Percentiles rank a stretch among this genome's conserved stretches.
These are phyloP conservation scores for Pimephales promelas DNA, from an alignment of 2,113 vertebrate species.

Conservation along the genomic window DNA sequence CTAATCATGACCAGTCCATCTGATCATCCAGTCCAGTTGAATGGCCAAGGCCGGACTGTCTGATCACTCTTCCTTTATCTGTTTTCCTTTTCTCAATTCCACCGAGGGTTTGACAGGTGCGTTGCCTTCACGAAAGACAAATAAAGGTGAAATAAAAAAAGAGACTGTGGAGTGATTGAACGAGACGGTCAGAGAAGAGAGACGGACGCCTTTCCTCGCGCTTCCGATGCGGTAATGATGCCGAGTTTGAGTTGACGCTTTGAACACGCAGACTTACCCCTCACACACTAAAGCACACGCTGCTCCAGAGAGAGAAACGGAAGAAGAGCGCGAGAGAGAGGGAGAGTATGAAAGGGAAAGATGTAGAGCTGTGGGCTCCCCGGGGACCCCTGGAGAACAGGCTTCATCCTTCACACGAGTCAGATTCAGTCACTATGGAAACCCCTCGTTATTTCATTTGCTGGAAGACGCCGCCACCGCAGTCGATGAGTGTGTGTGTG, in stretches of 20 bases:
- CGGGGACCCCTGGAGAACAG: conserved; percentile 47
- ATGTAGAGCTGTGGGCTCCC: conserved; percentile 25
- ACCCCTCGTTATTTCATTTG: conserved; percentile 70
- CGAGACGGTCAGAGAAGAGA: background rate
- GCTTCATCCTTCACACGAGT: conserved; percentile 62
- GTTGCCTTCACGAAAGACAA: background rate
- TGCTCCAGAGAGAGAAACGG: background rate
- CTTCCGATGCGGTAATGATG: conserved; percentile 18
- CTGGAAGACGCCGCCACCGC: conserved; percentile 52
- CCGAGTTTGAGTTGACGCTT: background rate
- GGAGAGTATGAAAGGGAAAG: background rate
- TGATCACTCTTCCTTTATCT: background rate
- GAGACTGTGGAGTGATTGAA: background rate
- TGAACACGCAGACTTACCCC: conserved; percentile 22
- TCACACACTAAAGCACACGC: background rate
- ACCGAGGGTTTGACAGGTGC: background rate
- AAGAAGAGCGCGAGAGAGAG: background rate
- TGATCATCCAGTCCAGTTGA: background rate
- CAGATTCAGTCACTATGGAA: conserved; percentile 69
- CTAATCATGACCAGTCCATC: background rate
- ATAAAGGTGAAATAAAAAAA: background rate
- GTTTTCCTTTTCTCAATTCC: background rate
- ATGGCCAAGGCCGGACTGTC: background rate
- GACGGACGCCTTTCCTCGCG: background rate
- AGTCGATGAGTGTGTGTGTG: conserved; percentile 54